These are phyloP conservation scores for Alentia gelatinosa DNA, from an alignment of 2,888 invertebrate species.

Conservation along the genomic window DNA sequence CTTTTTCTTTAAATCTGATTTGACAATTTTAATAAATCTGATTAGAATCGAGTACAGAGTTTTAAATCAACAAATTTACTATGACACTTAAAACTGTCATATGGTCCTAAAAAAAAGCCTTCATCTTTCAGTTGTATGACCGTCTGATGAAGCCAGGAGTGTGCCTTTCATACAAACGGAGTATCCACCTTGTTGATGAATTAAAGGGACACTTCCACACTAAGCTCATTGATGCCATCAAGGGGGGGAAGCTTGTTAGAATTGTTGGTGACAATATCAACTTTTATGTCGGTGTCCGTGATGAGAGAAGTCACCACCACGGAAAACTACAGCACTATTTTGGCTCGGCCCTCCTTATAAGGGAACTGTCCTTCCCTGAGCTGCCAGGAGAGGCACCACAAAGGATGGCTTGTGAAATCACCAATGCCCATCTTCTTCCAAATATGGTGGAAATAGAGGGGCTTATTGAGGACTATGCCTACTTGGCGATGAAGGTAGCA, in stretches of 20 bases:
- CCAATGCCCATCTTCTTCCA: not conserved
- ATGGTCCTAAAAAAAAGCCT: not conserved
- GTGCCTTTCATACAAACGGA: not conserved
- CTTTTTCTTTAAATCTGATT: no score
- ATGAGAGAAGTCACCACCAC: not conserved
- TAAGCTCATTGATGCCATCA: not conserved
- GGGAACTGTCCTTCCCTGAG: not conserved
- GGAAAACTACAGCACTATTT: not conserved
- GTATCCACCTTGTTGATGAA: not conserved
- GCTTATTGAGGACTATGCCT: constrained; percentile 2
- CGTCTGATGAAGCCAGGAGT: not conserved
- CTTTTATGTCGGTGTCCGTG: constrained; percentile 14
- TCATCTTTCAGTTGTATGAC: not conserved
- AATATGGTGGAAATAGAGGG: not conserved
- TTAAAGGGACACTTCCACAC: not conserved
- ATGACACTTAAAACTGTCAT: no score
- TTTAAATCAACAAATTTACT: no score
- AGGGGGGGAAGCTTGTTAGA: not conserved
- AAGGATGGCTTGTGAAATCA: not conserved
- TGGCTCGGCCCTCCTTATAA: not conserved
- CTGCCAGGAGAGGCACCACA: not conserved
- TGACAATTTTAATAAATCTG: no score
- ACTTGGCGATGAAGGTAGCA: constrained; percentile 36
- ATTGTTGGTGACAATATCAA: constrained; percentile 30
- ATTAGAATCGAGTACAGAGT: no score